These are phyloP conservation scores for Acanthurus leucopareius DNA, from an alignment of 2,797 vertebrate genomes.

Conservation along the genomic window DNA sequence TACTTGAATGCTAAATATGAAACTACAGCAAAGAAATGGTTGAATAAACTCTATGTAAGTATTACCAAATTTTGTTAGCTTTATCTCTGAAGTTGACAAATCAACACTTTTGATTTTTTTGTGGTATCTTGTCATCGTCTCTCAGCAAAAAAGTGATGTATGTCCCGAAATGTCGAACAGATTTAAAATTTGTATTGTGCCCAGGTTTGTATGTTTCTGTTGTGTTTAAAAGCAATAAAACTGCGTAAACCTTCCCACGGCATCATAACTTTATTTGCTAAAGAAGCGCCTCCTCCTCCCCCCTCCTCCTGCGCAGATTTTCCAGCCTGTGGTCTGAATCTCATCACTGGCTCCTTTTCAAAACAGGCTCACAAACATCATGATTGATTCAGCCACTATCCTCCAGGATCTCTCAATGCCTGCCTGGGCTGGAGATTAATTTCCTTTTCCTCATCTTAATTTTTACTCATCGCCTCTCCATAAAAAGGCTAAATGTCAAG, in stretches of 20 bases:
- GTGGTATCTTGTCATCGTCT: neutral
- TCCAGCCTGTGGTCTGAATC: constrained; percentile 89
- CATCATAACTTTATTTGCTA: constrained; percentile 63
- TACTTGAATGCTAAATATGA: neutral
- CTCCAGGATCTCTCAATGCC: constrained; percentile 91
- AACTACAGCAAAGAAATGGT: neutral
- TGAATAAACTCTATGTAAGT: too few relatives aligned
- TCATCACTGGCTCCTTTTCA: constrained; percentile 94
- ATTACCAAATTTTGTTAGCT: neutral
- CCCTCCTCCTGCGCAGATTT: constrained; percentile 53
- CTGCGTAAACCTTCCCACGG: constrained; percentile 34
- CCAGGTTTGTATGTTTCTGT: constrained; percentile 22
- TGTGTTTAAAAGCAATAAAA: constrained; percentile 38
- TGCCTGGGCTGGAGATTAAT: constrained; percentile 95
- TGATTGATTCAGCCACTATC: constrained; percentile 93
- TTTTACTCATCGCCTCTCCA: constrained; percentile 96
- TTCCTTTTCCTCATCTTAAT: constrained; percentile 97
- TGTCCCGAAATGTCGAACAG: neutral
- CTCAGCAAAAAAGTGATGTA: neutral
- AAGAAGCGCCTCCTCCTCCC: constrained; percentile 23
- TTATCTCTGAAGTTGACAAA: neutral
- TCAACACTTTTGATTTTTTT: neutral
- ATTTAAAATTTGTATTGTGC: neutral
- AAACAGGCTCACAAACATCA: constrained; percentile 91
- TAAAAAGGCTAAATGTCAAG: constrained; percentile 99